Evolutionary conservation across 2,888 invertebrate genomes (phyloP).

Genomic region (Euzophera pinguis): DNA sequence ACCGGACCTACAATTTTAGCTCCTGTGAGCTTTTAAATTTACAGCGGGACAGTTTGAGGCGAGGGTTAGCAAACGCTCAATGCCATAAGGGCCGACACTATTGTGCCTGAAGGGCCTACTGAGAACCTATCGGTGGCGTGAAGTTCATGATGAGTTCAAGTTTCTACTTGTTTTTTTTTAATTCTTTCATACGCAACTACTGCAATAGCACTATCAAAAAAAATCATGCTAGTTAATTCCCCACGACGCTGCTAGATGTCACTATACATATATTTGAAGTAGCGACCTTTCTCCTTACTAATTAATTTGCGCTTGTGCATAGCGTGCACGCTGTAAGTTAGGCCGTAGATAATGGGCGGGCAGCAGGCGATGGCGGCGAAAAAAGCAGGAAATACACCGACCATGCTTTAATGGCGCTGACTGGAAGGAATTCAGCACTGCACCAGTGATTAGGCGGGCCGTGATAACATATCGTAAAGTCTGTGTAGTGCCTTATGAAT

Average conservation of each 20-base stretch:
- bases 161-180: no score
- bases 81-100: no score
- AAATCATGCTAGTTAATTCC: no score
- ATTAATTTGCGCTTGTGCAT: neutral
- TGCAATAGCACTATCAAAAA: no score
- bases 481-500: neutral
- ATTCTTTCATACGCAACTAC: no score
- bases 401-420: neutral
- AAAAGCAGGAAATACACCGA: neutral
- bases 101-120: no score
- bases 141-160: no score
- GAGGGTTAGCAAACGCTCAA: no score
- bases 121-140: no score
- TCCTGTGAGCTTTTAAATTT: no score
- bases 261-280: neutral
- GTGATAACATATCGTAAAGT: neutral
- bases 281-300: neutral
- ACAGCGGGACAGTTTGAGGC: no score
- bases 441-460: neutral
- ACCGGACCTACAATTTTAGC: no score
- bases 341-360: slow-evolving; percentile 6
- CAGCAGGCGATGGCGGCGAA: slow-evolving; percentile 7
- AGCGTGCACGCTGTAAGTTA: slow-evolving; percentile 1
- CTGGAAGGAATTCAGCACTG: slow-evolving; percentile 3
- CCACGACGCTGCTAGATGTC: neutral